Evolutionary conservation across 2,888 invertebrate species (phyloP), one percentile per base, ranked within the genome.

Genomic region (Formica aserva): DNA sequence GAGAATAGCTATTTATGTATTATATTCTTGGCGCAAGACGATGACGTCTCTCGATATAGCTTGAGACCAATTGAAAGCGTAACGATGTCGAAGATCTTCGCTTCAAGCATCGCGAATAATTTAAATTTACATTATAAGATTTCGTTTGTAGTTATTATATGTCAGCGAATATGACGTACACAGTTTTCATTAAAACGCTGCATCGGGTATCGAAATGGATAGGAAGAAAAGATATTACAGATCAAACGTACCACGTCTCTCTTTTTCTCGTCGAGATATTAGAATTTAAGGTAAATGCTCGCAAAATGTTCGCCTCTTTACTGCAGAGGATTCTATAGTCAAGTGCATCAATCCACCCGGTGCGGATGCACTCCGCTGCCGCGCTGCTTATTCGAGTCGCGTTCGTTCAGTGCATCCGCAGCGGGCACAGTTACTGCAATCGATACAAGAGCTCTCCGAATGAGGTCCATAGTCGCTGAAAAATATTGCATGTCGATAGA

Each of bases 241-340:
- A 13, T 52, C 48, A 52, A 52, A 62, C 29, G 3, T 29, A 22
- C 29, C 8, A 1, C 22, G 13, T n/a, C n/a, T 18, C 18, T 6
- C 48, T 48, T n/a, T 8, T 52, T 52, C 48, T n/a, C 60, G 29
- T 1, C 11, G 18, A 76, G n/a, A 15, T 65, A 65, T 65, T 22
- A 26, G 67, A 76, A 76, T 76, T 76, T 76, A 67, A 76, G 26
- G 26, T 76, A 67, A 76, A 76, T 26, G 48, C 26, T 67, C 63
- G 29, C 48, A 52, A 66, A 9, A 15, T 57, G n/a, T n/a, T 11
- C 11, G 18, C 62, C 22, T 6, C 69, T 48, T 22, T 26, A 52
- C 69, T 35, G 52, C 69, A 26, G n/a, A 65, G 22, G 22, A 29
- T 15, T 13, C 15, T 41, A 38, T 65, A 65, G 26, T 35, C 41